phyloP scores from a whole-genome alignment of 2,113 vertebrate species.

The Ammodytes marinus region DNA sequence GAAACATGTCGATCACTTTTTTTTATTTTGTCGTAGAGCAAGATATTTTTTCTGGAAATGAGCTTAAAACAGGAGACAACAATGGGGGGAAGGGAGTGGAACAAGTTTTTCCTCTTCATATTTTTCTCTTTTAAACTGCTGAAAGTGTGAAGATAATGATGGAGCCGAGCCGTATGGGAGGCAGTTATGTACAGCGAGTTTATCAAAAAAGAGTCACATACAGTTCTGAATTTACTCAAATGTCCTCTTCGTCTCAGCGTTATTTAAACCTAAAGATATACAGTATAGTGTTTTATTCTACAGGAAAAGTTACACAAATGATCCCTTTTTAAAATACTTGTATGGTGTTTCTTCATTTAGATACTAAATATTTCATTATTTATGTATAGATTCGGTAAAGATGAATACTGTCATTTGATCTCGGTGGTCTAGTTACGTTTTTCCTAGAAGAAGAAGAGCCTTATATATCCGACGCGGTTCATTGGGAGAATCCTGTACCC shows the following conservation, averaged over 20 bases:
- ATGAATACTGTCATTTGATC: conserved; percentile 87
- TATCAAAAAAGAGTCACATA: conserved; percentile 91
- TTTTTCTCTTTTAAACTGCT: conserved; percentile 85
- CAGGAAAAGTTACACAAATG: conserved; percentile 97
- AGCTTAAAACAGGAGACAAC: conserved; percentile 82
- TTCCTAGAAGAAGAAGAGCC: conserved; percentile 88
- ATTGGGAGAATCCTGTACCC: conserved; percentile 59
- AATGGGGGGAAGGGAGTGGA: conserved; percentile 59
- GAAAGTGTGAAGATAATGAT: conserved; percentile 90
- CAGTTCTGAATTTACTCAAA: conserved; percentile 94
- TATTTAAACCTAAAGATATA: conserved; percentile 94
- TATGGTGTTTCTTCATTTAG: conserved; percentile 89
- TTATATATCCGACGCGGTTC: conserved; percentile 84
- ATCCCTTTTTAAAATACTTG: conserved; percentile 87
- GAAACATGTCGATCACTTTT: conserved; percentile 14
- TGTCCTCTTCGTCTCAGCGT: conserved; percentile 79
- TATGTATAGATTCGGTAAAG: conserved; percentile 87
- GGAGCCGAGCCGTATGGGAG: conserved; percentile 89
- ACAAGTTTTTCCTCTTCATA: conserved; percentile 15
- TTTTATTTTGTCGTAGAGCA: conserved; percentile 64
- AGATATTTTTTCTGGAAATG: conserved; percentile 22
- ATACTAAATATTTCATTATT: conserved; percentile 91
- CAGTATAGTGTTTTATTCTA: conserved; percentile 92
- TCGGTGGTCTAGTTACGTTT: conserved; percentile 90
- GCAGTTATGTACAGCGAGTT: conserved; percentile 97